Conservation (phyloP, 2,113 vertebrate genomes). For the Heterochromis multidens region DNA sequence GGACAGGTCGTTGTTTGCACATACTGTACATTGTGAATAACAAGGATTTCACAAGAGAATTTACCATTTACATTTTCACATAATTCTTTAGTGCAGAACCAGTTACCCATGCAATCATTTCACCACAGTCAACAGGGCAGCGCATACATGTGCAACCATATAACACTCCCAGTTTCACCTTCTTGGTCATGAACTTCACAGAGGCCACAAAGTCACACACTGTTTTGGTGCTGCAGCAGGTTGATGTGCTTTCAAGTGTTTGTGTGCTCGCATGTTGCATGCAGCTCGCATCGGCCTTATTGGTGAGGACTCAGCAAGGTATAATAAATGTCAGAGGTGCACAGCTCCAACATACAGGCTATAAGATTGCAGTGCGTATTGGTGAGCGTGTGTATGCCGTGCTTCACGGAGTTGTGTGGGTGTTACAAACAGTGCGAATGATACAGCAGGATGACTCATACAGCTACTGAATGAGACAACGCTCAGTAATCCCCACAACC, state of each 20-base stretch:
- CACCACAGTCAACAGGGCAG: not conserved
- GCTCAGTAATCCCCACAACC: conserved; percentile 52
- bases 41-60: conserved; percentile 15
- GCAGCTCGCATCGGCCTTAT: not conserved
- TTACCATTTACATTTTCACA: conserved; percentile 41
- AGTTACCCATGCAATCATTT: conserved; percentile 22
- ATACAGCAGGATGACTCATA: conserved; percentile 73
- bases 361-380: not conserved
- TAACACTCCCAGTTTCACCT: not conserved
- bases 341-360: not conserved
- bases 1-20: not conserved
- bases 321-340: conserved; percentile 19
- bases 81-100: conserved; percentile 56
- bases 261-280: not conserved
- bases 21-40: conserved; percentile 54
- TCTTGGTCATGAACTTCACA: not conserved
- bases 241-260: not conserved
- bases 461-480: conserved; percentile 65
- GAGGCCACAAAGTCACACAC: not conserved
- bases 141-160: not conserved
- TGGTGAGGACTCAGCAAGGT: not conserved
- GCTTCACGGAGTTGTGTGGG: conserved; percentile 28
- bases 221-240: not conserved
- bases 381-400: not conserved
- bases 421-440: conserved; percentile 55